Evolutionary conservation across 1,140 invertebrate species (phyloP).

Genomic region (Drosophila kurseongensis): DNA sequence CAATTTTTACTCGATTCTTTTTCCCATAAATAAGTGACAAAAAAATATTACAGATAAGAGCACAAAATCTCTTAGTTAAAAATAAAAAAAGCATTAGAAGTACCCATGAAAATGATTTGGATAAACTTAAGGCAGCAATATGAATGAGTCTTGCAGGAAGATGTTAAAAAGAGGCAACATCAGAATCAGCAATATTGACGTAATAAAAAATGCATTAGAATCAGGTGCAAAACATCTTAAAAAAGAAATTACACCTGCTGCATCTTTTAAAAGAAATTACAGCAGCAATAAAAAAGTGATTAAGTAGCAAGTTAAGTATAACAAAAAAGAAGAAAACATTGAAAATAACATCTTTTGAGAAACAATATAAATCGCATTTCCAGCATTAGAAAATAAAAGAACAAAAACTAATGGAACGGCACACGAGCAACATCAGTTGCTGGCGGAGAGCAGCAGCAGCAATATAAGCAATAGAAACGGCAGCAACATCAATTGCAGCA

Average conservation of each 20-base stretch:
- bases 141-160: too few relatives aligned
- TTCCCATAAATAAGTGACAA: too few relatives aligned
- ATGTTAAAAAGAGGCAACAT: too few relatives aligned
- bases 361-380: background rate
- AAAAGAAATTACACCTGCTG: background rate
- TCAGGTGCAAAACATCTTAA: background rate
- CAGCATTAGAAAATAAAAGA: conserved; percentile 3
- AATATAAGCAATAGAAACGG: background rate
- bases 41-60: too few relatives aligned
- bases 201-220: background rate
- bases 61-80: too few relatives aligned
- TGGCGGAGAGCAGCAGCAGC: background rate
- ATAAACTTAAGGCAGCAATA: too few relatives aligned
- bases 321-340: background rate
- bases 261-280: background rate
- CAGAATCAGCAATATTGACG: too few relatives aligned
- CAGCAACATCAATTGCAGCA: background rate
- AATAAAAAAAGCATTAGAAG: too few relatives aligned
- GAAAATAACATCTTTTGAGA: background rate
- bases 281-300: background rate
- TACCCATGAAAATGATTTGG: too few relatives aligned
- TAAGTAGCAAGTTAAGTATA: background rate
- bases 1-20: too few relatives aligned
- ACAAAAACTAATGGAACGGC: conserved; percentile 5
- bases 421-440: background rate